Evolutionary conservation across 2,888 invertebrate species (phyloP).

Genomic region (Hirtodrosophila alboralis): DNA sequence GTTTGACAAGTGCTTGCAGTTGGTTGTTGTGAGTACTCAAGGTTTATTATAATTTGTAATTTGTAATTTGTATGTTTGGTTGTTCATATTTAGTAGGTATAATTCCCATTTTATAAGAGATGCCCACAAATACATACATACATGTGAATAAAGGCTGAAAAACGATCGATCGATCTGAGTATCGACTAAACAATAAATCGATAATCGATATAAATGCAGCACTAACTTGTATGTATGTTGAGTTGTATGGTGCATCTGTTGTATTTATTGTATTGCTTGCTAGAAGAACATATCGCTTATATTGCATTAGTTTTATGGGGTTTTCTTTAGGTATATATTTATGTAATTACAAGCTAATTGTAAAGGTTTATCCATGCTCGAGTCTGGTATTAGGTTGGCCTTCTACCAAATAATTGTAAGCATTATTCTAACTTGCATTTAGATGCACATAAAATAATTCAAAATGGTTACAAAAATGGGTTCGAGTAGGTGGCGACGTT

Average conservation of each 20-base stretch:
- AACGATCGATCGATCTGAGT: background rate
- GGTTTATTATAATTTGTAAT: background rate
- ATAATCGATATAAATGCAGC: too few relatives aligned
- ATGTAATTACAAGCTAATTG: conserved; percentile 44
- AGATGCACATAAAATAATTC: conserved; percentile 54
- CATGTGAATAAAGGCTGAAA: conserved; percentile 1
- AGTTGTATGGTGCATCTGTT: conserved; percentile 1
- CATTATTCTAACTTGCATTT: conserved; percentile 36
- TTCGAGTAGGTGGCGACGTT: conserved; percentile 70
- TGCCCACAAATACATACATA: conserved; percentile 3
- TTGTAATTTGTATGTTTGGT: background rate
- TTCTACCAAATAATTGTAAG: conserved; percentile 24
- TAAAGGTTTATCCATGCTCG: conserved; percentile 40
- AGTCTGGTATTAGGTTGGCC: conserved; percentile 8
- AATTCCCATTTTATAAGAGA: background rate
- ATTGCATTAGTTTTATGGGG: conserved; percentile 19
- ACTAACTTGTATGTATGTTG: conserved; percentile 7
- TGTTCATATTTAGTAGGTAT: too few relatives aligned
- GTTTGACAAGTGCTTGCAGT: background rate
- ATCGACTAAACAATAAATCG: too few relatives aligned
- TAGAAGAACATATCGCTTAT: conserved; percentile 10
- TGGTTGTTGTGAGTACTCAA: conserved; percentile 6
- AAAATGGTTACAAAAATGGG: conserved; percentile 72
- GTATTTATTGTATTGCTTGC: too few relatives aligned
- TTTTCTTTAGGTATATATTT: conserved; percentile 7